A percentile compares a stretch with the other conserved stretches of the same genome.
These are phyloP conservation scores for Entosphenus tridentatus DNA, from an alignment of 2,113 vertebrate species.

Conservation along the genomic window DNA sequence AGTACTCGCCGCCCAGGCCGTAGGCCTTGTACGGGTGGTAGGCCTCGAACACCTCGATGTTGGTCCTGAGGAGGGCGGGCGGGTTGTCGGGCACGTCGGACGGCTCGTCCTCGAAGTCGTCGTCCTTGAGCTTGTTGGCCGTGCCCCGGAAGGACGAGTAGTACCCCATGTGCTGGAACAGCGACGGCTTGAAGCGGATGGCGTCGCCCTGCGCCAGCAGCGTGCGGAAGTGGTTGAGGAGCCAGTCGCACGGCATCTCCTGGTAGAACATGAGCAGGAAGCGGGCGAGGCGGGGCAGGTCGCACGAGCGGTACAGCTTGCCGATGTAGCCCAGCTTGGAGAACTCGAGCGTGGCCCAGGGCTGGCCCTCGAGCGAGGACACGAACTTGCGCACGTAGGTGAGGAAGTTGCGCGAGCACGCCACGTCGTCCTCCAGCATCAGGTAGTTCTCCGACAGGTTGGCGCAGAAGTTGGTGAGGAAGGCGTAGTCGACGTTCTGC, in stretches of 20 bases:
- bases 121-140: constrained; percentile 90
- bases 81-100: constrained; percentile 90
- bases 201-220: constrained; percentile 76
- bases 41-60: constrained; percentile 88
- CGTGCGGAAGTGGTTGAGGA: constrained; percentile 73
- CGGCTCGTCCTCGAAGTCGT: constrained; percentile 89
- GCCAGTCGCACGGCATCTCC: constrained; percentile 97
- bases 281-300: constrained; percentile 63
- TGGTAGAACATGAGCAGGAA: constrained; percentile 99
- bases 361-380: constrained; percentile 65
- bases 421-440: constrained; percentile 90
- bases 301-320: constrained; percentile 60
- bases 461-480: constrained; percentile 72
- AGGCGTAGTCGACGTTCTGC: constrained; percentile 78
- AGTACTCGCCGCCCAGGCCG: constrained; percentile 77
- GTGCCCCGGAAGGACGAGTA: constrained; percentile 88
- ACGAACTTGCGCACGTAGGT: constrained; percentile 90
- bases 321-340: constrained; percentile 96
- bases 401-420: constrained; percentile 81
- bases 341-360: constrained; percentile 93
- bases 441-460: constrained; percentile 95
- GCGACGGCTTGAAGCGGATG: constrained; percentile 85
- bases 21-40: constrained; percentile 80
- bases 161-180: constrained; percentile 97
- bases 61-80: constrained; percentile 59